phyloP scores from a whole-genome alignment of 2,888 invertebrate genomes.

The Colostygia pectinataria region DNA sequence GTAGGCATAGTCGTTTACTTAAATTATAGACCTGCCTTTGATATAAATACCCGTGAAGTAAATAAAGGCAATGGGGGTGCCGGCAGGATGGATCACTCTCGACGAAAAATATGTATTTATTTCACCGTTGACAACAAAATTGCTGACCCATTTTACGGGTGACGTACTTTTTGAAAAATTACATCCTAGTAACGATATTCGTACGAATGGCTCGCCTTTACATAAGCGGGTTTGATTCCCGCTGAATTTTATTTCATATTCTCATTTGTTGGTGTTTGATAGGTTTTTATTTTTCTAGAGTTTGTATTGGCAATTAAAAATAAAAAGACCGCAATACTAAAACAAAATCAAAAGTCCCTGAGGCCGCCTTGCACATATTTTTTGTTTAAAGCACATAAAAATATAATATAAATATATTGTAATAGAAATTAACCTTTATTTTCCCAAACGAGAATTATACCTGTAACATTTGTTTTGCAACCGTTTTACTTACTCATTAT shows the following conservation, averaged over 20 bases:
- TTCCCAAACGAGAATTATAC: background rate
- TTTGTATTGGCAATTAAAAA: too few relatives aligned
- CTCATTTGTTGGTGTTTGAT: too few relatives aligned
- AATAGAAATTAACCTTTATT: constrained; percentile 8
- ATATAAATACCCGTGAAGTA: constrained; percentile 24
- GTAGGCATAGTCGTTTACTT: constrained; percentile 38
- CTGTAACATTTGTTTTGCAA: background rate
- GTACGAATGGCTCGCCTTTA: too few relatives aligned
- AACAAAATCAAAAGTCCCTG: too few relatives aligned
- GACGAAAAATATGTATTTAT: constrained; percentile 38
- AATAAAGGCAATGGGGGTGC: constrained; percentile 35
- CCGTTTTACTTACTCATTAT: constrained; percentile 8
- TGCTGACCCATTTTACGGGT: constrained; percentile 28
- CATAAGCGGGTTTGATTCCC: too few relatives aligned
- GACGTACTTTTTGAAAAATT: too few relatives aligned
- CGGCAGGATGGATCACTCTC: constrained; percentile 45
- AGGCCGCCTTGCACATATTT: too few relatives aligned
- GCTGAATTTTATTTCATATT: too few relatives aligned
- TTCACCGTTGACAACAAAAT: constrained; percentile 50
- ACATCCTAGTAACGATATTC: too few relatives aligned
- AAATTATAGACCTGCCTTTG: constrained; percentile 42
- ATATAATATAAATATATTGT: constrained; percentile 13
- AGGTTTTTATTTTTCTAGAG: too few relatives aligned
- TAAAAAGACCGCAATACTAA: too few relatives aligned
- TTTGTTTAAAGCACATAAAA: too few relatives aligned